Evolutionary conservation across 2,888 invertebrate genomes (phyloP), one percentile per base, ranked within the genome.

Genomic region (Ctenicera cuprea): DNA sequence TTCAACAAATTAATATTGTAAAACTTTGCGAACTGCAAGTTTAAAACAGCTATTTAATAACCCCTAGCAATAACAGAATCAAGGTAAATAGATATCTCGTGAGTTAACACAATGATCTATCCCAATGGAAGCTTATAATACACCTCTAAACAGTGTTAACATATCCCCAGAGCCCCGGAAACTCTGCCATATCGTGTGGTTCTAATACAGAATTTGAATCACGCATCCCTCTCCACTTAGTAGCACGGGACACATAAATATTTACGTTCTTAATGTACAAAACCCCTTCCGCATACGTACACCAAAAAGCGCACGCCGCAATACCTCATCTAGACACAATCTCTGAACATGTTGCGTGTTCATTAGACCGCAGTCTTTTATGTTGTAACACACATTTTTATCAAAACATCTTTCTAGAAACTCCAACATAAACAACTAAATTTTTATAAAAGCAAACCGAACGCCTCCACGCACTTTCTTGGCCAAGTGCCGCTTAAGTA

Each of bases 251-350:
- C 38, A 16, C 37, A 57, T 57, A 57, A 57, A 57, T 57, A 57
- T 57, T 57, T 57, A 57, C 37, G 37, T 16, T 26, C 57, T 26
- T 57, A 57, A 57, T 57, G 57, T 57, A 20, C 37, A 50, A 50
- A 30, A 54, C 26, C 54, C 33, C 26, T 54, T 16, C 30, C 54
- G 54, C 20, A 30, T 30, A 30, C 54, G 26, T n/a, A 30, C n/a
- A 30, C 16, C 54, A 30, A 30, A 54, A 54, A 54, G 54, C 54
- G 14, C 48, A 18, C 3, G 14, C 41, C 11, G 9, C 43, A 14
- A 45, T 12, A 14, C 11, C 48, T 16, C 18, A 48, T 20, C 9
- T 18, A 9, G 4, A 20, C 9, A 48, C 14, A 16, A 16, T 14
- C 14, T 16, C 16, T 18, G 9, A 18, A 41, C 14, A 48, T 48